These are phyloP conservation scores for Saguinus imperator DNA, from an alignment of 2,113 vertebrate species.

Conservation along the genomic window DNA sequence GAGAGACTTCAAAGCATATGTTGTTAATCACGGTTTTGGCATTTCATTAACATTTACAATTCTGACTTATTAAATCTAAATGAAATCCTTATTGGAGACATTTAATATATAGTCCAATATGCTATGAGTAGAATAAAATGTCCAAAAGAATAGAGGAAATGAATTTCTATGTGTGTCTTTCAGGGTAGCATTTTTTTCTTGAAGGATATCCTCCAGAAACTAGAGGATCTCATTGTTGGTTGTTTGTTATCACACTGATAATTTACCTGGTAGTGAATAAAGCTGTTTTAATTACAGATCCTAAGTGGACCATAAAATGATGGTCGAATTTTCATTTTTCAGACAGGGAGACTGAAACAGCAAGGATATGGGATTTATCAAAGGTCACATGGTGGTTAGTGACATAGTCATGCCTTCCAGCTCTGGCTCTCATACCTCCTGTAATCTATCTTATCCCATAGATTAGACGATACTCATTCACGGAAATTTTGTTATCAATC, in stretches of 20 bases:
- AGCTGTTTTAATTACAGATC: neutral
- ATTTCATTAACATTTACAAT: conserved; percentile 64
- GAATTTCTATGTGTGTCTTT: neutral
- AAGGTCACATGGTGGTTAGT: neutral
- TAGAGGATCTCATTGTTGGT: neutral
- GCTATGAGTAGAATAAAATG: neutral
- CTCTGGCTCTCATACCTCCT: neutral
- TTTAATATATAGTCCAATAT: neutral
- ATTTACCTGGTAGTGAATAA: neutral
- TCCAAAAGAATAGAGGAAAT: neutral
- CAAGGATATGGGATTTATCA: neutral
- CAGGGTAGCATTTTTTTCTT: neutral
- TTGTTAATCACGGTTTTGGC: conserved; percentile 56
- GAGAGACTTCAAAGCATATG: conserved; percentile 64
- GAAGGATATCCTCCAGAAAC: neutral
- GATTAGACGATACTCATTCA: neutral
- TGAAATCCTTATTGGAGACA: conserved; percentile 56
- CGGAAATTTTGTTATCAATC: neutral
- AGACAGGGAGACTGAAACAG: neutral
- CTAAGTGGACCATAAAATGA: neutral
- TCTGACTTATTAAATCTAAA: conserved; percentile 70
- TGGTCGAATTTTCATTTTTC: neutral
- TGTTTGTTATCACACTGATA: neutral
- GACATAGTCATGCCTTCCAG: neutral
- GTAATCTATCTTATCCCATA: neutral